Evolutionary conservation across 1,140 invertebrate species (phyloP), one percentile per base, ranked within the genome.

Genomic region (Phocides pigmalion): DNA sequence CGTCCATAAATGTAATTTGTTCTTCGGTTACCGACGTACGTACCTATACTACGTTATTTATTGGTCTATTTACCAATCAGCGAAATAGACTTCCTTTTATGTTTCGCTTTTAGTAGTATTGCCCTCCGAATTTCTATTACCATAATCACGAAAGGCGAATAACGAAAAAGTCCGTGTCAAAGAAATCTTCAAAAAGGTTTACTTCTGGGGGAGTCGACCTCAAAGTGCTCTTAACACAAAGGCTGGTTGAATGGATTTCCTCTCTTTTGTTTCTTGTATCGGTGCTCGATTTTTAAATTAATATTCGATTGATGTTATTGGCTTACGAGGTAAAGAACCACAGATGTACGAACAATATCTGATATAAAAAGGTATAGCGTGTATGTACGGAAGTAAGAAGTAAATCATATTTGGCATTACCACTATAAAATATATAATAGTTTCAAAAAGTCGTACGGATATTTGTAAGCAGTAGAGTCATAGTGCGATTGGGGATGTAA

Each of bases 111-210:
- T 67, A 67, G 41, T 46, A 58, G 56, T 67, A 67, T 71, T 64
- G 56, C 62, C 19, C 46, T 58, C 41, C 46, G 56, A 70, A 70
- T 66, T 63, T 56, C 66, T 69, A 74, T 75, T 73, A 72, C 64
- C 70, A 64, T 72, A 81, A 76, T 79, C 74, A 68, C 46, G 42
- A 42, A 51, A 49, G 59, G 50, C 19, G 53, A 54, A 59, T 47
- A 59, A 53, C 64, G 66, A 58, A 54, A 62, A 68, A 71, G 66
- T 64, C 50, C 50, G 64, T 66, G 69, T 79, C 76, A 84, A 84
- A 74, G 72, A 81, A 83, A 78, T 76, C 68, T 79, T 81, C 82
- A 82, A 84, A 84, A 83, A 79, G 75, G 56, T 79, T 80, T 71
- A 68, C 71, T 71, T 68, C 68, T 70, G 69, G 63, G 65, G 70